Evolutionary conservation across 2,113 vertebrate genomes (phyloP).

Genomic region (Heterochromis multidens): DNA sequence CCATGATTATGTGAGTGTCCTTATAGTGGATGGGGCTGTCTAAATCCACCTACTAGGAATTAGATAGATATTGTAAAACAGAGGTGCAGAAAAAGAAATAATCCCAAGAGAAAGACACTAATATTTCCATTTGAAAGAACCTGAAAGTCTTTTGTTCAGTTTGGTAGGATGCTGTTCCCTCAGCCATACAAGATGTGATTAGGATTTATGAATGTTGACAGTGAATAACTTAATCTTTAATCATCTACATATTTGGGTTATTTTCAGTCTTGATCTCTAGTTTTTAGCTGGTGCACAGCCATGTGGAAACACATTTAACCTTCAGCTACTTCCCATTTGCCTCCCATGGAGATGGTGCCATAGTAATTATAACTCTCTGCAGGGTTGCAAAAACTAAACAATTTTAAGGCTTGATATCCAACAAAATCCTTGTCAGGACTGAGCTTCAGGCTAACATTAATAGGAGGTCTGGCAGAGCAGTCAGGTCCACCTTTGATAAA

Average conservation of each 20-base stretch:
- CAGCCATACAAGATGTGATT: background rate
- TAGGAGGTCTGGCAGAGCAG: constrained; percentile 40
- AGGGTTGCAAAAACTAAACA: constrained; percentile 36
- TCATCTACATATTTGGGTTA: constrained; percentile 2
- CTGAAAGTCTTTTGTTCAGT: background rate
- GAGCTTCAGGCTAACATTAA: constrained; percentile 47
- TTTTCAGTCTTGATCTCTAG: constrained; percentile 5
- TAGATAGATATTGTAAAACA: constrained; percentile 11
- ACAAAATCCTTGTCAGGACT: constrained; percentile 25
- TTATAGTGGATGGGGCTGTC: background rate
- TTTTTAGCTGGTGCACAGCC: constrained; percentile 30
- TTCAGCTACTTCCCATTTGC: constrained; percentile 49
- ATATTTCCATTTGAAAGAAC: constrained; percentile 33
- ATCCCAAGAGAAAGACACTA: background rate
- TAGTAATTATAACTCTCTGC: constrained; percentile 64
- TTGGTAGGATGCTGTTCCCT: background rate
- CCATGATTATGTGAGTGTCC: background rate
- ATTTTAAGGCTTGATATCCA: constrained; percentile 43
- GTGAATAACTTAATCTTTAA: constrained; percentile 28
- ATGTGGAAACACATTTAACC: constrained; percentile 60
- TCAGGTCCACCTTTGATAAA: constrained; percentile 57
- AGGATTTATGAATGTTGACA: constrained; percentile 4
- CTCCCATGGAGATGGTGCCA: constrained; percentile 49
- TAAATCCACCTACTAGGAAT: background rate
- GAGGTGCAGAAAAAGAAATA: background rate